Percentiles rank a stretch among this genome's conserved stretches.
These are phyloP conservation scores for Rhinoptilus africanus DNA, from an alignment of 2,113 vertebrate genomes.

Conservation along the genomic window DNA sequence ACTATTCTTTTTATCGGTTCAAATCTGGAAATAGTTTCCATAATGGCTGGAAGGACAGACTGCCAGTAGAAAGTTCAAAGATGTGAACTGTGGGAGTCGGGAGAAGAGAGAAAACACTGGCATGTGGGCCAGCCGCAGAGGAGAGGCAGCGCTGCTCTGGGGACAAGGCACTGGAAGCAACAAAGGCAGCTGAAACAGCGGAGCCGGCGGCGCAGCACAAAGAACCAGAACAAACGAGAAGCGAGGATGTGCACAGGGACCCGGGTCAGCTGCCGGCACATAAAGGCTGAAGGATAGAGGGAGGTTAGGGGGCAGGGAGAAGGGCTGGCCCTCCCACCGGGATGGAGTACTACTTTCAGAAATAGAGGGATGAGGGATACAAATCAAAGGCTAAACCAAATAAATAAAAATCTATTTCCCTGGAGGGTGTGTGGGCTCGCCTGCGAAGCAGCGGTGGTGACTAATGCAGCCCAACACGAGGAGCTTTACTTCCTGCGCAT, in stretches of 20 bases:
- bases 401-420: background rate
- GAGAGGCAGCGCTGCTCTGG: background rate
- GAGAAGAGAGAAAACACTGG: background rate
- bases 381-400: slow-evolving; percentile 43
- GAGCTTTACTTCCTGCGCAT: background rate
- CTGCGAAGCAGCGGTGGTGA: background rate
- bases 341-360: slow-evolving; percentile 24
- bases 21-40: slow-evolving; percentile 6
- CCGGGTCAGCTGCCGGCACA: background rate
- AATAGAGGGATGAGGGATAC: background rate
- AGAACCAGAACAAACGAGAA: background rate
- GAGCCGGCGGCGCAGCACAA: background rate
- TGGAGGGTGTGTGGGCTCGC: background rate
- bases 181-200: background rate
- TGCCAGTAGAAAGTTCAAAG: slow-evolving; percentile 10
- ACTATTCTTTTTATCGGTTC: background rate
- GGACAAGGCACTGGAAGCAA: background rate
- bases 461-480: background rate
- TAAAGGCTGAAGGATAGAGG: background rate
- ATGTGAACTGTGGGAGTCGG: background rate
- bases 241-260: background rate
- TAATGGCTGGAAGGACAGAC: slow-evolving; percentile 3
- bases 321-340: slow-evolving; percentile 26
- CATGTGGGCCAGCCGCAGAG: background rate
- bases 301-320: background rate